Evolutionary conservation across 2,797 vertebrate genomes (phyloP).

Genomic region (Acipenser oxyrinchus): DNA sequence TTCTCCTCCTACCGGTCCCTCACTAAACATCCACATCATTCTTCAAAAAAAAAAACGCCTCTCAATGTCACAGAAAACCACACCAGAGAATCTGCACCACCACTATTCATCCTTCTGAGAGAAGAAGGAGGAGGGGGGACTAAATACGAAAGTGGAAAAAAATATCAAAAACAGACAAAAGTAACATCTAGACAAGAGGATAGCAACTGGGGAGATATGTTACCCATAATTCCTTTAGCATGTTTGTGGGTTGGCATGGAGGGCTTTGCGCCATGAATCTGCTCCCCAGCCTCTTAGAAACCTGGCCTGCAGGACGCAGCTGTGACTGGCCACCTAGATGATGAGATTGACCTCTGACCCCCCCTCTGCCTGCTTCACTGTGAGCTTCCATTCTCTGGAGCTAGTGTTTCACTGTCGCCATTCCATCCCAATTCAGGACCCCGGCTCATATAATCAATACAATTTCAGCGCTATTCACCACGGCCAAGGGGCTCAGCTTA

Average conservation of each 20-base stretch:
- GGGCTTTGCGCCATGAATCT: conserved; percentile 34
- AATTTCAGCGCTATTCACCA: no score
- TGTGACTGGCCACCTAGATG: conserved; percentile 12
- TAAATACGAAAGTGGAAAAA: fast-evolving
- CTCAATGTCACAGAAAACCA: conserved; percentile 27
- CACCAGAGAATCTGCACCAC: conserved; percentile 26
- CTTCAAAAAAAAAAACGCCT: conserved; percentile 52
- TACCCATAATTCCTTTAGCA: conserved; percentile 41
- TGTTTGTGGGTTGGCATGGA: conserved; percentile 35
- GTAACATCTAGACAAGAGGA: conserved; percentile 45
- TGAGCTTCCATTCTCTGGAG: no score
- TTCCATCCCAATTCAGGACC: conserved; percentile 12
- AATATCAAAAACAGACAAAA: conserved; percentile 29
- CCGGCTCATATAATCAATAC: not conserved
- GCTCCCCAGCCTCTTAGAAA: conserved; percentile 20
- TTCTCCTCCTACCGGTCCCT: conserved; percentile 54
- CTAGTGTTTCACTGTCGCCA: no score
- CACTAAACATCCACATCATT: conserved; percentile 51
- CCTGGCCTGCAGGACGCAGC: conserved; percentile 12
- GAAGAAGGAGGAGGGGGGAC: conserved; percentile 24
- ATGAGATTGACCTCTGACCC: no score
- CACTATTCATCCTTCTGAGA: conserved; percentile 21
- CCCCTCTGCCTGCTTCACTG: no score
- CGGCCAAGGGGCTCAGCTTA: no score
- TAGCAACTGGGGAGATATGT: conserved; percentile 45